Percentiles rank a stretch among this genome's conserved stretches.
These are phyloP conservation scores for Fistularia tabacaria DNA, from an alignment of 2,797 vertebrate species.

Conservation along the genomic window DNA sequence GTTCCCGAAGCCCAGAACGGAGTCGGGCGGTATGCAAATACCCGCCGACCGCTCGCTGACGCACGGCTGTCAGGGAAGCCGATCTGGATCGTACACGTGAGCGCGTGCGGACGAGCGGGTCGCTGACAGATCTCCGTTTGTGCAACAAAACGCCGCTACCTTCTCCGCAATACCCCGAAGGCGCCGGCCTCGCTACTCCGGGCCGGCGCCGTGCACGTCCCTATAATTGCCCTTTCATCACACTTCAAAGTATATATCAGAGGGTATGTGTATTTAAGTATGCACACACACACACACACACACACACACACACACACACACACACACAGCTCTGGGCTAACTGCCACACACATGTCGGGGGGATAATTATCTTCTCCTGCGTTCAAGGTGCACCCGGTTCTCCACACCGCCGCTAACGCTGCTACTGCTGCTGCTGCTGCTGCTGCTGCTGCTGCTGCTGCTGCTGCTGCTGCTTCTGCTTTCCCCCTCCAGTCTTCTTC, in stretches of 20 bases:
- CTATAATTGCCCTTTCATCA: constrained; percentile 58
- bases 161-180: constrained; percentile 37
- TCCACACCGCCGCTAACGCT: constrained; percentile 7
- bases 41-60: constrained; percentile 46
- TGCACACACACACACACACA: constrained; percentile 7
- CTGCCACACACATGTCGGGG: constrained; percentile 28
- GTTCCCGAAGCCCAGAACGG: constrained; percentile 48
- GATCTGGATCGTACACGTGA: constrained; percentile 68
- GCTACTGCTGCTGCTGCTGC: not conserved
- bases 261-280: constrained; percentile 35
- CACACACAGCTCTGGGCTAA: constrained; percentile 16
- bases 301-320: too few relatives aligned
- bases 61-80: constrained; percentile 51
- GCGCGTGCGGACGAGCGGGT: constrained; percentile 45
- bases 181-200: constrained; percentile 30
- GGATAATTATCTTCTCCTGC: constrained; percentile 55
- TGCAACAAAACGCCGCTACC: constrained; percentile 52
- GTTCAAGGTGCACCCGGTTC: constrained; percentile 17
- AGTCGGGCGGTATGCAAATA: constrained; percentile 47
- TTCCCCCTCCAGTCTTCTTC: constrained; percentile 6
- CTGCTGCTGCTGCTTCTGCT: not conserved
- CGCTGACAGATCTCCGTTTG: constrained; percentile 26
- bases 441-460: not conserved
- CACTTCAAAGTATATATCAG: constrained; percentile 53
- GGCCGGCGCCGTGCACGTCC: constrained; percentile 15